Percentiles rank a stretch among this genome's conserved stretches.
Conservation (phyloP, 2,888 invertebrate species). For the Pimpla rufipes region DNA sequence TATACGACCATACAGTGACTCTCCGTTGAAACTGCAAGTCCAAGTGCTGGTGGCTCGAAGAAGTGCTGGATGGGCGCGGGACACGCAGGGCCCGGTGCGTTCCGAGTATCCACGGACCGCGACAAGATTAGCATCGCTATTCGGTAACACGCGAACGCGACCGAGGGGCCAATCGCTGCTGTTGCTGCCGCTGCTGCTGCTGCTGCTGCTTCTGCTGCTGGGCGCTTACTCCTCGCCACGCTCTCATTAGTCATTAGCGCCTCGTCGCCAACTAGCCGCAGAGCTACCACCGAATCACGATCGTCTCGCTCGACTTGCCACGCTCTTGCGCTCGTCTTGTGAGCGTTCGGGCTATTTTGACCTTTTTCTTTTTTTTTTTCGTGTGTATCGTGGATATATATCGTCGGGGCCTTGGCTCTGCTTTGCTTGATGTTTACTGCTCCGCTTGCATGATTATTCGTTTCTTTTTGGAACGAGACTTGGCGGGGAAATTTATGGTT, state of each 20-base stretch:
- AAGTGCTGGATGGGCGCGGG: conserved; percentile 71
- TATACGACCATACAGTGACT: conserved; percentile 5
- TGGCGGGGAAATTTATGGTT: neutral
- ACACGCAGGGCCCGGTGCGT: conserved; percentile 75
- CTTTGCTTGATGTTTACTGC: neutral
- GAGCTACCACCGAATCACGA: conserved; percentile 68
- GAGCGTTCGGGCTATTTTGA: conserved; percentile 47
- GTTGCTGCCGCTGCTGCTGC: conserved; percentile 61
- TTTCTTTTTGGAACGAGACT: neutral
- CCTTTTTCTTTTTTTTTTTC: conserved; percentile 33
- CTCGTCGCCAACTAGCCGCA: conserved; percentile 63
- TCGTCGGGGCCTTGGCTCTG: conserved; percentile 12
- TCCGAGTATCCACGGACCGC: conserved; percentile 79
- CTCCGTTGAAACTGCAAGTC: conserved; percentile 72
- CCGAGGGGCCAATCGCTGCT: conserved; percentile 74
- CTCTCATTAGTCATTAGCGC: conserved; percentile 77
- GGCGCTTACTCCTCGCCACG: conserved; percentile 59
- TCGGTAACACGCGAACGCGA: conserved; percentile 81
- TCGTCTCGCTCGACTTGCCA: conserved; percentile 64
- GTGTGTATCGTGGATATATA: conserved; percentile 45
- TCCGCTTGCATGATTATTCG: neutral
- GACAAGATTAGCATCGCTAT: conserved; percentile 82
- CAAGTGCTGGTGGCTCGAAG: conserved; percentile 58
- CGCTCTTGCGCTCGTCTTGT: conserved; percentile 42
- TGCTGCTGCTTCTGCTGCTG: conserved; percentile 37